Conservation (phyloP, 1,140 invertebrate genomes). For the Drosophila gunungcola region DNA sequence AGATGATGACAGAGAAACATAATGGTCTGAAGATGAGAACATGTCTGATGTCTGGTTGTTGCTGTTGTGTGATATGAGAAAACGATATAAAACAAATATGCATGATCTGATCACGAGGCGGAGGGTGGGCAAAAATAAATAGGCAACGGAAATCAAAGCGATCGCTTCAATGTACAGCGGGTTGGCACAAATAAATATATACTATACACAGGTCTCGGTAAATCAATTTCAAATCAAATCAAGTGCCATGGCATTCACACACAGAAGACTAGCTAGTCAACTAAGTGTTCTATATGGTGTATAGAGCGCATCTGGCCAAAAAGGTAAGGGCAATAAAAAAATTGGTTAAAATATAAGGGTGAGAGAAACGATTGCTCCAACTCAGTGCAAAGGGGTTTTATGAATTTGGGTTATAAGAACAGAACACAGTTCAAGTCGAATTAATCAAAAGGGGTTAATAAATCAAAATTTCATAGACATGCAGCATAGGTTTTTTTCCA, state of each 20-base stretch:
- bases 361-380: constrained; percentile 34
- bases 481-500: constrained; percentile 10
- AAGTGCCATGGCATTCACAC: constrained; percentile 38
- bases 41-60: constrained; percentile 49
- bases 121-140: constrained; percentile 8
- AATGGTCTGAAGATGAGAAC: constrained; percentile 38
- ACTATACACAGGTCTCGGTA: constrained; percentile 23
- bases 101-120: constrained; percentile 32
- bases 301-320: constrained; percentile 46
- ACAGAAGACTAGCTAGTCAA: constrained; percentile 43
- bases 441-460: constrained; percentile 22
- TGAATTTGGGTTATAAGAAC: constrained; percentile 32
- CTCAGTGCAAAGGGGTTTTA: constrained; percentile 24
- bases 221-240: constrained; percentile 42
- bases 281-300: constrained; percentile 42
- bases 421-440: constrained; percentile 24
- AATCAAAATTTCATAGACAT: constrained; percentile 12
- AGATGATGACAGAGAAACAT: constrained; percentile 48
- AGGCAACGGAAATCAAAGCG: constrained; percentile 37
- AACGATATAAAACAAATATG: constrained; percentile 22
- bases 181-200: constrained; percentile 13
- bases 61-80: constrained; percentile 38
- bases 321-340: constrained; percentile 15
- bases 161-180: constrained; percentile 53
- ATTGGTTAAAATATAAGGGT: constrained; percentile 7